These are phyloP conservation scores for Pandemis corylana DNA, from an alignment of 2,888 invertebrate genomes.

Conservation along the genomic window DNA sequence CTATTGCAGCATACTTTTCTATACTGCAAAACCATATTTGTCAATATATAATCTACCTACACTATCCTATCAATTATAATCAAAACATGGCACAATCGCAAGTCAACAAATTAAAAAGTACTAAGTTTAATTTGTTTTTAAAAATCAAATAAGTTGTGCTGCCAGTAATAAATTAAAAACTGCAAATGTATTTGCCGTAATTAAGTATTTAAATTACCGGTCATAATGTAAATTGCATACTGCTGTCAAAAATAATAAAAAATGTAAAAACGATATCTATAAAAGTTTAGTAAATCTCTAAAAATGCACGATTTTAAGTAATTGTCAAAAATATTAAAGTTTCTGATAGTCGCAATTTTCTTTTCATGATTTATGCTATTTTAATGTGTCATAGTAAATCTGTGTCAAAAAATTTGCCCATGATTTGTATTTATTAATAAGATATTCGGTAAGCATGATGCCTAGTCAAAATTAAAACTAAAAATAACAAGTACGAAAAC, in stretches of 20 bases:
- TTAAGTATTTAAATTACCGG: neutral
- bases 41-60: neutral
- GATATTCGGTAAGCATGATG: too few relatives aligned
- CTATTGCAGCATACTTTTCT: neutral
- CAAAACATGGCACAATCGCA: neutral
- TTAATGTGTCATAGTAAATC: neutral
- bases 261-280: conserved; percentile 15
- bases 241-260: conserved; percentile 23
- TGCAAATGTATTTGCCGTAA: neutral
- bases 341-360: neutral
- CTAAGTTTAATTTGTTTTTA: too few relatives aligned
- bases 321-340: neutral
- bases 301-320: neutral
- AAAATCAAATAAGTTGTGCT: too few relatives aligned
- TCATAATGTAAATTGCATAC: conserved; percentile 22
- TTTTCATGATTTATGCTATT: conserved; percentile 2
- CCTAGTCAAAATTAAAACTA: neutral
- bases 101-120: neutral
- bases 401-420: neutral
- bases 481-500: neutral
- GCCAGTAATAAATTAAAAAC: neutral
- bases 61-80: neutral
- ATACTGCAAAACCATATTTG: neutral
- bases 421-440: too few relatives aligned
- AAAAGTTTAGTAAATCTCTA: neutral